These are phyloP conservation scores for Dicroscelio sp. DNA, from an alignment of 2,888 invertebrate species.

Conservation along the genomic window DNA sequence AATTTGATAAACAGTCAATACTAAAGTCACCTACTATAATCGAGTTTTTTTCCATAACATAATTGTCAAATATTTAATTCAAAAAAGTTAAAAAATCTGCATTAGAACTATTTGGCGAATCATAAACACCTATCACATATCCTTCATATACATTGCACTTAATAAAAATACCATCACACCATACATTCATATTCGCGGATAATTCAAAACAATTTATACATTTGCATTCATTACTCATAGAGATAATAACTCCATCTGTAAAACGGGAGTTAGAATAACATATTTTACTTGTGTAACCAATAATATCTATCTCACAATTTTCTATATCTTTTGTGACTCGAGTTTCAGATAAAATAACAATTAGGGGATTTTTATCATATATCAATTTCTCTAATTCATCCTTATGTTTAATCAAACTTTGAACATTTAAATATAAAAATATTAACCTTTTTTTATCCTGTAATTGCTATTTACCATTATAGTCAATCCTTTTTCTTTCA, in stretches of 20 bases:
- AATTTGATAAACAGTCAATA: conserved; percentile 7
- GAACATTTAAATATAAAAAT: conserved; percentile 10
- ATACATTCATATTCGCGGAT: neutral
- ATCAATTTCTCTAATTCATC: conserved; percentile 17
- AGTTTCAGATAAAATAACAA: conserved; percentile 10
- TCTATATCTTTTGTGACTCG: neutral
- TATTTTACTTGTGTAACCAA: neutral
- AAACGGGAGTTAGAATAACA: conserved; percentile 16
- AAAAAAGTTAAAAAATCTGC: conserved; percentile 17
- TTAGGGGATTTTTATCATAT: neutral
- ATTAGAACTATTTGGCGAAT: conserved; percentile 29
- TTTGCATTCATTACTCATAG: neutral
- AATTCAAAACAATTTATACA: neutral
- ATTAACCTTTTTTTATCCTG: neutral
- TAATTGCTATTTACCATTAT: conserved; percentile 6
- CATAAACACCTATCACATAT: conserved; percentile 8
- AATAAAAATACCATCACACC: conserved; percentile 18
- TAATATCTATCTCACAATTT: neutral
- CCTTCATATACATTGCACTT: neutral
- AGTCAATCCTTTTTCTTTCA: conserved; percentile 1
- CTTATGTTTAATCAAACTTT: conserved; percentile 25
- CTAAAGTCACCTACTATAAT: conserved; percentile 19
- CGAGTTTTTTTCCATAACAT: neutral
- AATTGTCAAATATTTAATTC: neutral
- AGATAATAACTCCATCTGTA: conserved; percentile 19